phyloP scores from a whole-genome alignment of 2,888 invertebrate genomes.

The Trachelus tabidus region DNA sequence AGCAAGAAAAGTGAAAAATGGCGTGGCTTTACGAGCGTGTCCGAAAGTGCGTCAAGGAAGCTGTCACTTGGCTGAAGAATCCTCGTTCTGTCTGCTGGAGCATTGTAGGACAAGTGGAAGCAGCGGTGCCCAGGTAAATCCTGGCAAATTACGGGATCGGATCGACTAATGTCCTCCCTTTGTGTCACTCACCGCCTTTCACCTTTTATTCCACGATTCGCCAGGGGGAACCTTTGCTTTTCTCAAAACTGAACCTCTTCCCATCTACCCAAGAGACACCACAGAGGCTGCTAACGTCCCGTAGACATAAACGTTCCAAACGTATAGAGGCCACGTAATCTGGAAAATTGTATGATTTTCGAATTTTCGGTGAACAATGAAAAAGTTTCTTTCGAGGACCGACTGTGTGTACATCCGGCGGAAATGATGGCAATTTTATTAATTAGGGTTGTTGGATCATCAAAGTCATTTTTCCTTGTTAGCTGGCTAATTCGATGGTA shows the following conservation, averaged over 20 bases:
- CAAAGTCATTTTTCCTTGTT: background rate
- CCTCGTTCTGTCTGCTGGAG: constrained; percentile 17
- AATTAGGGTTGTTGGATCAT: background rate
- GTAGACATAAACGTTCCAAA: background rate
- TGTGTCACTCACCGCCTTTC: constrained; percentile 35
- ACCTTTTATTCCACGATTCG: background rate
- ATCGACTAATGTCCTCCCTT: constrained; percentile 40
- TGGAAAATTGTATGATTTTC: constrained; percentile 4
- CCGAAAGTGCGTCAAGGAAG: constrained; percentile 11
- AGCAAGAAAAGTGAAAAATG: constrained; percentile 36
- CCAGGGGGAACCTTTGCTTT: background rate
- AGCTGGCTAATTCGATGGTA: background rate
- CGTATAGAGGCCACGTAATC: background rate
- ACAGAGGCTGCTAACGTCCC: background rate
- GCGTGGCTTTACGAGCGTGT: constrained; percentile 24
- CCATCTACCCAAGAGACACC: background rate
- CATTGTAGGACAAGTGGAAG: constrained; percentile 18
- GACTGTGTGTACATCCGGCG: background rate
- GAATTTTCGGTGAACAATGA: constrained; percentile 23
- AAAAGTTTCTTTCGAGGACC: background rate
- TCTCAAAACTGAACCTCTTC: background rate
- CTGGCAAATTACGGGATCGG: constrained; percentile 37
- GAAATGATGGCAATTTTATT: background rate
- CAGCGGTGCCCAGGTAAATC: constrained; percentile 38
- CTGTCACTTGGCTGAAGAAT: constrained; percentile 21